phyloP scores from a whole-genome alignment of 2,797 vertebrate species.

The Rhinichthys osculus region DNA sequence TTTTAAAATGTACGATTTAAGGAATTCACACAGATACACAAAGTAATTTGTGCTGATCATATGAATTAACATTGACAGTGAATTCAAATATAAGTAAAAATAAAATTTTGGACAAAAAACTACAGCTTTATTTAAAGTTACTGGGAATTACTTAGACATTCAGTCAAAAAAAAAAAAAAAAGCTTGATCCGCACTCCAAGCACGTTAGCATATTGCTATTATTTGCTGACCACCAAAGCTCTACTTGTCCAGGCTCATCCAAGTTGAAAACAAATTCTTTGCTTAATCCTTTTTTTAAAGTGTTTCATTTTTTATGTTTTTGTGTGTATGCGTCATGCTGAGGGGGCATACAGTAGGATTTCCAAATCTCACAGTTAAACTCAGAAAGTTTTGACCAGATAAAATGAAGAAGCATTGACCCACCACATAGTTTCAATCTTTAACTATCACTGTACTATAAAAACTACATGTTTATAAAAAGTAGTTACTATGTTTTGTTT shows the following conservation, averaged over 20 bases:
- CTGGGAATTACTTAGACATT: neutral
- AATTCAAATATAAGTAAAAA: neutral
- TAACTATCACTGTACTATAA: neutral
- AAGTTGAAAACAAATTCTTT: constrained; percentile 43
- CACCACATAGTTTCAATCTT: neutral
- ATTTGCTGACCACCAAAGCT: constrained; percentile 65
- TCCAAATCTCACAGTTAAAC: neutral
- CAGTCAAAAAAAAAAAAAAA: neutral
- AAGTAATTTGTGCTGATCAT: neutral
- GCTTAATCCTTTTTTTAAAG: constrained; percentile 48
- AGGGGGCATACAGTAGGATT: neutral
- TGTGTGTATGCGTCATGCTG: constrained; percentile 7
- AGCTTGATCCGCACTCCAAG: constrained; percentile 13
- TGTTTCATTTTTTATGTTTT: constrained; percentile 56
- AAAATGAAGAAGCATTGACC: neutral
- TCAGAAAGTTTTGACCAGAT: constrained; percentile 7
- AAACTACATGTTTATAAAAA: no score
- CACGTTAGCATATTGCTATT: constrained; percentile 10
- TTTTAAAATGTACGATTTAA: neutral
- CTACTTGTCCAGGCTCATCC: constrained; percentile 68
- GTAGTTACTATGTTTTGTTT: neutral
- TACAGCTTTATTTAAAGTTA: neutral
- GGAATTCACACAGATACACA: neutral
- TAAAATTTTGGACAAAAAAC: neutral
- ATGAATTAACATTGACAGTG: neutral